phyloP scores from a whole-genome alignment of 1,140 invertebrate genomes.

The Pantala flavescens region DNA sequence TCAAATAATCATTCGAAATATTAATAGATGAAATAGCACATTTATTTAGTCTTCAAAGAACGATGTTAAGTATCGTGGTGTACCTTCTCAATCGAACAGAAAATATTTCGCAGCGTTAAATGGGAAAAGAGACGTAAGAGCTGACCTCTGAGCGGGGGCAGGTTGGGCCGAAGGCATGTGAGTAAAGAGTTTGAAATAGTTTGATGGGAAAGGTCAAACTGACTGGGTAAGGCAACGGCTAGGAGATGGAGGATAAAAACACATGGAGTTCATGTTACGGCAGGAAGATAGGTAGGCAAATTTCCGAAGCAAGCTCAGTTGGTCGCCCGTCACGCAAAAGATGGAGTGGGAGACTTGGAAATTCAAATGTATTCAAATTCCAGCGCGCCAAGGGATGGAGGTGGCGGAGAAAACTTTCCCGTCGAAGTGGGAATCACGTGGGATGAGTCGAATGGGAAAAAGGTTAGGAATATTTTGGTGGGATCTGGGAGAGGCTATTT shows the following conservation, averaged over 20 bases:
- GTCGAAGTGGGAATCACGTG: neutral
- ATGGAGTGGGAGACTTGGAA: neutral
- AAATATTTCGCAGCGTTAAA: too few species aligned
- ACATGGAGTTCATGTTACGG: neutral
- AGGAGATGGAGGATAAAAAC: neutral
- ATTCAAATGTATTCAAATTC: conserved; percentile 10
- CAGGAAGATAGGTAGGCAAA: neutral
- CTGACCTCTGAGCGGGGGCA: too few species aligned
- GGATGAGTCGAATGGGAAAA: neutral
- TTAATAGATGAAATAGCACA: too few species aligned
- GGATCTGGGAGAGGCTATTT: too few species aligned
- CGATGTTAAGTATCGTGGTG: too few species aligned
- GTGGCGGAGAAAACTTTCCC: neutral
- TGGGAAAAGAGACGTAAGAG: too few species aligned
- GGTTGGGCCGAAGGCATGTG: neutral
- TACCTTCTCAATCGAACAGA: too few species aligned
- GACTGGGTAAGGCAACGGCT: neutral
- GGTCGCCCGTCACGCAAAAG: neutral
- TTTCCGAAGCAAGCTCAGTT: neutral
- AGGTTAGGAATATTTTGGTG: neutral
- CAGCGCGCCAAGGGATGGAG: neutral
- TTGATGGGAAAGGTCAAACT: neutral
- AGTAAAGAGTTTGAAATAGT: neutral
- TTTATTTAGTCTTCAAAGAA: too few species aligned
- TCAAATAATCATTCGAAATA: too few species aligned